phyloP scores from a whole-genome alignment of 2,797 vertebrate genomes.

The Cichlasoma orientale region DNA sequence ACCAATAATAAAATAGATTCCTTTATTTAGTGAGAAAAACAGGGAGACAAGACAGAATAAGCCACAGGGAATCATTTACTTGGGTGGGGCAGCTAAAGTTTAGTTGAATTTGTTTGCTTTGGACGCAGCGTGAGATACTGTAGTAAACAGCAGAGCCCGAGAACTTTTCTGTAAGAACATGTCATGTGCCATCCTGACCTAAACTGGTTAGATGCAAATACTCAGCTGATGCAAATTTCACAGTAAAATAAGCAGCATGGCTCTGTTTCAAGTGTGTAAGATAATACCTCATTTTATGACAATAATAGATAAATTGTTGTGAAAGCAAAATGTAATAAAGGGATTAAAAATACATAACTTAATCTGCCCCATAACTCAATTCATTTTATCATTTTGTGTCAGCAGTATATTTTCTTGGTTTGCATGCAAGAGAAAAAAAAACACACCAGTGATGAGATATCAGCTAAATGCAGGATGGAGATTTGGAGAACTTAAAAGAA shows the following conservation, averaged over 20 bases:
- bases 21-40: constrained; percentile 61
- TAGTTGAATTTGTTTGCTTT: constrained; percentile 46
- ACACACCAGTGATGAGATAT: background rate
- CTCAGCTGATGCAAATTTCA: background rate
- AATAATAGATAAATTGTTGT: background rate
- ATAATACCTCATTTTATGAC: background rate
- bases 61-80: constrained; percentile 69
- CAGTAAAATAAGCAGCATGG: background rate
- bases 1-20: constrained; percentile 54
- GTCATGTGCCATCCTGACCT: background rate
- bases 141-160: constrained; percentile 27
- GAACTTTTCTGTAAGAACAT: background rate
- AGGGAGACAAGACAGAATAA: constrained; percentile 37
- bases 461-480: background rate
- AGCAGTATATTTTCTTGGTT: background rate
- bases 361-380: background rate
- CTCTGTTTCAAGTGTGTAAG: background rate
- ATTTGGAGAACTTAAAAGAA: constrained; percentile 30
- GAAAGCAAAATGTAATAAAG: background rate
- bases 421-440: background rate
- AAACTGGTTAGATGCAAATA: background rate
- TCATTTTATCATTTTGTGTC: background rate
- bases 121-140: constrained; percentile 23
- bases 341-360: background rate
- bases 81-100: constrained; percentile 47